Evolutionary conservation across 2,888 invertebrate species (phyloP), one percentile per base, ranked within the genome.

Genomic region (Lycophotia porphyrea): DNA sequence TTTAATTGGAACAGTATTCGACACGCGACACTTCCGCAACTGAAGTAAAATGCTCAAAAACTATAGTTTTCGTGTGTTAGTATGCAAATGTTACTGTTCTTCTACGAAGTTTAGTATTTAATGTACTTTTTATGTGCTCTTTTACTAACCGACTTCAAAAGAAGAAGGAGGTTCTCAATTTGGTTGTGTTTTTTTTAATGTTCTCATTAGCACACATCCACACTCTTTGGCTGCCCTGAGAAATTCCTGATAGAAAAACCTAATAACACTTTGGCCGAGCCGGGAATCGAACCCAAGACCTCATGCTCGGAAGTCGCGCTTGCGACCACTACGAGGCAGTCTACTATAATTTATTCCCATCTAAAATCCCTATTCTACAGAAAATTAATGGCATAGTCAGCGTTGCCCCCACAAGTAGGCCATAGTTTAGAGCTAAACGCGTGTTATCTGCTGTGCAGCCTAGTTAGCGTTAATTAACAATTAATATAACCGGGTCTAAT

Each of bases 381-480:
- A 49, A 44, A 69, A 44, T 71, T 52, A n/a, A 24, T 55, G 11
- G 3, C 31, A 24, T 7, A n/a, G 31, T 79, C 55, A 79, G 44
- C 63, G 31, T 21, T 52, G 8, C 65, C 49, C 34, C 21, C 15
- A 65, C 44, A 74, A 74, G 65, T 76, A 63, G 71, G 65, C 52
- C 71, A 69, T 27, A 70, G 60, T 61, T 39, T n/a, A 63, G n/a
- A 71, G 58, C 81, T 74, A 66, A 82, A 47, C 31, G 76, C n/a
- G 39, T 5, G 27, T 72, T 73, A 73, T 76, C 67, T 55, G 31
- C 67, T 55, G 31, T 27, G 24, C 39, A 61, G 44, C 44, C 39
- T 84, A 73, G 76, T 73, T 73, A 63, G 36, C 21, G 58, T 47
- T 69, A 84, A 84, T 83, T 83, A 82, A 69, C 69, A 39, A 63